Base-by-base conservation (phyloP, 1,140 invertebrate genomes). In the Anastrepha obliqua region DNA sequence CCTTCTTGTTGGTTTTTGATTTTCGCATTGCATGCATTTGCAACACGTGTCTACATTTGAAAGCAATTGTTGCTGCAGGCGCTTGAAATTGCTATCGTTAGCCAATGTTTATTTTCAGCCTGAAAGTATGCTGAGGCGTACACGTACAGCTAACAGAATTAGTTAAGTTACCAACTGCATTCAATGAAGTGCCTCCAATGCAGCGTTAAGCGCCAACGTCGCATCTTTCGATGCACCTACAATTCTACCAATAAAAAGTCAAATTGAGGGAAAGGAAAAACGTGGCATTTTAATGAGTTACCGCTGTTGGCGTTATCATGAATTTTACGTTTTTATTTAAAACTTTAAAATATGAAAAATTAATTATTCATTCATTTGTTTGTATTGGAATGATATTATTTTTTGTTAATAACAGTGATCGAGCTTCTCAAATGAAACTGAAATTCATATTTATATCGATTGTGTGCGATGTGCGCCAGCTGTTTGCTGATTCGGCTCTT, bases 81-180 rank as follows among this genome's bases (percentile, higher is more conserved):
- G 44, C 74, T 55, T 13, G 44, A 51, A 81, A 81, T 20, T 55
- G 47, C 47, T 11, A 20, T 29, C 8, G 47, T 81, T 81, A 55
- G 47, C 74, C 6, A 58, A 81, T 81, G 47, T 17, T 55, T 20
- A 39, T 55, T 67, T 67, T 11, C 74, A 81, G 47, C 17, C 47
- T 81, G 47, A 81, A 81, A 81, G 47, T 42, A 74, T 74, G 70
- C 70, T 47, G 20, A 6, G 44, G 74, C 47, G 20, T 20, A 29
- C 74, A 55, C 74, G 74, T 81, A 81, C 74, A 81, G 47, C 55
- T 47, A 81, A 81, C 74, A 81, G 42, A 55, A 81, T 81, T 81
- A 58, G 74, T 51, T 20, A 81, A 81, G 55, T 81, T 81, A 81
- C 47, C 17, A 20, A 81, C 17, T 55, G 74, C 74, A 81, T 81